These are phyloP conservation scores for Trisateles emortualis DNA, from an alignment of 2,888 invertebrate genomes.

Conservation along the genomic window DNA sequence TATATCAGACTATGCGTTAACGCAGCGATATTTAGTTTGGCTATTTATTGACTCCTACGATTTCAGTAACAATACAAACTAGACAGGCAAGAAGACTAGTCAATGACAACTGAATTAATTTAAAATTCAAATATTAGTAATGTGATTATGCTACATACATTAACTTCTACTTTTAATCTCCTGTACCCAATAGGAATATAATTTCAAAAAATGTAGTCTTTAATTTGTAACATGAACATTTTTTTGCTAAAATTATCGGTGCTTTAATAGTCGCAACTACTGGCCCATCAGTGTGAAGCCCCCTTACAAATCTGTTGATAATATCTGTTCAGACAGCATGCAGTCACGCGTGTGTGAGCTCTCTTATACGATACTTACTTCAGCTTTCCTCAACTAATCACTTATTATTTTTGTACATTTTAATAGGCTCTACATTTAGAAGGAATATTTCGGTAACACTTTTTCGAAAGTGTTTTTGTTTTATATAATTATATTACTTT, in stretches of 20 bases:
- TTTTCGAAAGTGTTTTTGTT: not conserved
- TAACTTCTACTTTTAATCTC: too few species aligned
- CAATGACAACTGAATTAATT: too few species aligned
- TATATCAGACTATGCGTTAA: slow-evolving; percentile 22
- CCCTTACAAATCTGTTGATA: slow-evolving; percentile 53
- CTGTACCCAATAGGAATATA: too few species aligned
- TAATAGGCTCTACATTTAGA: slow-evolving; percentile 7
- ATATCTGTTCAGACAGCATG: slow-evolving; percentile 61
- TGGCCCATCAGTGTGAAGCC: slow-evolving; percentile 28
- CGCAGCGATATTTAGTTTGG: slow-evolving; percentile 15
- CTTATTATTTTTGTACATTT: slow-evolving; percentile 43
- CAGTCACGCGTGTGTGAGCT: slow-evolving; percentile 64
- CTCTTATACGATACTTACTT: slow-evolving; percentile 40
- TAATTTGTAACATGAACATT: too few species aligned
- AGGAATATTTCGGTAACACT: not conserved
- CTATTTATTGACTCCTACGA: not conserved
- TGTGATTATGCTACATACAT: too few species aligned
- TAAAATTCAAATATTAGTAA: too few species aligned
- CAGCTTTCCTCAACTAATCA: slow-evolving; percentile 58
- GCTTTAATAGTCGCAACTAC: slow-evolving; percentile 18
- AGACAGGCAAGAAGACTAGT: too few species aligned
- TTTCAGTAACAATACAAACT: too few species aligned
- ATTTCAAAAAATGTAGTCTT: too few species aligned
- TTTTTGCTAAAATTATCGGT: too few species aligned
- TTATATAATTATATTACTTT: not conserved